Evolutionary conservation across 1,140 invertebrate genomes (phyloP), one percentile per base, ranked within the genome.

Genomic region (Caenorhabditis elegans): DNA sequence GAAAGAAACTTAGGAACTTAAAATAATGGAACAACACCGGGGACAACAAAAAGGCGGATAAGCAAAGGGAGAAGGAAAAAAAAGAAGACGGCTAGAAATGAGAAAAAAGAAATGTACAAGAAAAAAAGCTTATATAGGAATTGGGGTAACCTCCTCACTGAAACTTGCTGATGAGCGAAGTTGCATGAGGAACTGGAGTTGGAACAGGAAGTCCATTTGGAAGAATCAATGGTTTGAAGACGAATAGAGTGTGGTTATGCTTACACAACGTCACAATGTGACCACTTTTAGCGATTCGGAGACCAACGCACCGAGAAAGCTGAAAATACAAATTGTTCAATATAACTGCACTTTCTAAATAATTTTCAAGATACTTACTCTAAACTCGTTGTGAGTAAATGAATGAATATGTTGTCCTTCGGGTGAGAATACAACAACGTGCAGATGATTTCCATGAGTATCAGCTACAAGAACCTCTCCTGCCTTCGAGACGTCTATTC

Each of bases 191-290:
- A 8, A 79, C 49, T 11, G 39, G 79, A 47, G 43, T 77, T 17
- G 49, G 49, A 28, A 51, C 60, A 13, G 48, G 48, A n/a, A 77
- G 28, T 31, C 76, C 48, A 36, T 77, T 77, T 22, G 46, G 82
- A 47, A 96, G 95, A 92, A 95, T 96, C 86, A 96, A 93, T 49
- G 95, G 97, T 92, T 97, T 96, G 87, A 98, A 92, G 87, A 98
- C 94, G 90, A 98, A 93, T 86, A 98, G 95, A 91, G 97, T 95
- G 91, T 98, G 96, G 92, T 98, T 98, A 92, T 97, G 98, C 92
- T 98, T 97, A 88, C 96, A 96, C 90, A 98, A 91, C 76, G 96
- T 98, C 85, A 98, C 95, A 84, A 98, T 94, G 91, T 96, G 96
- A 78, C 96, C 96, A 92, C 97, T 95, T 5, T 94, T 95, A 51